A percentile compares a stretch with the other conserved stretches of the same genome.
Conservation (phyloP, 2,888 invertebrate species). For the Acanthacorydalis orientalis region DNA sequence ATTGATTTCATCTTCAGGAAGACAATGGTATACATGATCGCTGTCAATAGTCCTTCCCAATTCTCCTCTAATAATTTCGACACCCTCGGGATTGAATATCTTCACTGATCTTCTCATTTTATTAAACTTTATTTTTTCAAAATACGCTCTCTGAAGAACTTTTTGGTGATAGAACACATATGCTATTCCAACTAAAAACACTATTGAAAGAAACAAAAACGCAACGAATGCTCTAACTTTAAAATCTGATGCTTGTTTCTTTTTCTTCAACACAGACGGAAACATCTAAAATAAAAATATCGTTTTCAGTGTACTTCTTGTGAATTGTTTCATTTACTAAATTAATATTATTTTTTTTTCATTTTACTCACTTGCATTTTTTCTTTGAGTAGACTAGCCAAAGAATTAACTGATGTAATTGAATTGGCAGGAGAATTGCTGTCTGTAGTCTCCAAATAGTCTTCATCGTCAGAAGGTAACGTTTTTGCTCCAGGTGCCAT, state of each 20-base stretch:
- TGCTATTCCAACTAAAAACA: slow-evolving; percentile 68
- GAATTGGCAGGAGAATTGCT: slow-evolving; percentile 58
- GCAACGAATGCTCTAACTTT: slow-evolving; percentile 68
- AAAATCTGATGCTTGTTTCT: slow-evolving; percentile 51
- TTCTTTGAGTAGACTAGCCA: slow-evolving; percentile 66
- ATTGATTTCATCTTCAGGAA: slow-evolving; percentile 36
- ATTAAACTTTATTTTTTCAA: slow-evolving; percentile 69
- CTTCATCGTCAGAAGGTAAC: slow-evolving; percentile 32
- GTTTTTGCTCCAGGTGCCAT: slow-evolving; percentile 37
- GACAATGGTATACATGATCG: slow-evolving; percentile 55
- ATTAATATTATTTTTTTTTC: background rate
- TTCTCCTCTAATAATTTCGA: slow-evolving; percentile 49
- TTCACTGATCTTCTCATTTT: slow-evolving; percentile 56
- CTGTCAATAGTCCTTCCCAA: slow-evolving; percentile 44
- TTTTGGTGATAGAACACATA: slow-evolving; percentile 72
- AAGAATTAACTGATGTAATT: slow-evolving; percentile 69
- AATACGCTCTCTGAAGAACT: slow-evolving; percentile 65
- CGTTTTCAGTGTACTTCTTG: background rate
- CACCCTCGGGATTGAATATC: slow-evolving; percentile 53
- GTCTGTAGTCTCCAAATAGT: slow-evolving; percentile 35
- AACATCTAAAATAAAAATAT: slow-evolving; percentile 39
- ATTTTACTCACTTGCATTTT: slow-evolving; percentile 53
- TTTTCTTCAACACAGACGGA: slow-evolving; percentile 52
- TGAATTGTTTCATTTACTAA: slow-evolving; percentile 2
- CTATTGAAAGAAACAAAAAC: slow-evolving; percentile 62